These are phyloP conservation scores for Kryphioiulus occultus DNA, from an alignment of 2,888 invertebrate species.

Conservation along the genomic window DNA sequence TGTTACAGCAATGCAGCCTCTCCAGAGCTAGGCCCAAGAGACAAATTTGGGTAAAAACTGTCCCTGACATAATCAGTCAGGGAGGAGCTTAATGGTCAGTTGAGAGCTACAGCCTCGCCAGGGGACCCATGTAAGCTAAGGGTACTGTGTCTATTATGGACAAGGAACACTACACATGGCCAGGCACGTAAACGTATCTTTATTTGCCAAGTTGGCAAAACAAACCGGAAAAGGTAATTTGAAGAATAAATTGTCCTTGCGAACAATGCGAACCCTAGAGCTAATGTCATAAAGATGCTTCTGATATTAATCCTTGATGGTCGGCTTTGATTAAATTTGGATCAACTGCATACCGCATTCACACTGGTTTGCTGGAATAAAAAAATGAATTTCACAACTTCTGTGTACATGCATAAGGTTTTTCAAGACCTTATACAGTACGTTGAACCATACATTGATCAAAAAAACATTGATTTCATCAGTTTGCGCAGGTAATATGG, in stretches of 20 bases:
- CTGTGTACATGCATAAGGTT: too few relatives aligned
- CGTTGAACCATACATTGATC: too few relatives aligned
- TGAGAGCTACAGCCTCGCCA: not conserved
- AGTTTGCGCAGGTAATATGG: too few relatives aligned
- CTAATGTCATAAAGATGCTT: not conserved
- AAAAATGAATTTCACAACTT: too few relatives aligned
- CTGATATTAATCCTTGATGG: too few relatives aligned
- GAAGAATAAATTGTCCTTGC: not conserved
- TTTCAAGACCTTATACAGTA: too few relatives aligned
- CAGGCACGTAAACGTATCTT: too few relatives aligned
- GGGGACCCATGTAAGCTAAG: not conserved
- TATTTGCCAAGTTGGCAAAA: not conserved
- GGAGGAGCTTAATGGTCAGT: not conserved
- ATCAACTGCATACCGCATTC: too few relatives aligned
- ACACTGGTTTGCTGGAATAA: too few relatives aligned
- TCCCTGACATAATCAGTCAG: slow-evolving; percentile 20
- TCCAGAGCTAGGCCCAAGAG: not conserved
- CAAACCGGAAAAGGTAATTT: not conserved
- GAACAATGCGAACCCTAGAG: not conserved
- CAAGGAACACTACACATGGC: too few relatives aligned
- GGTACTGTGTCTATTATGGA: not conserved
- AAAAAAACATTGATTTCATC: too few relatives aligned
- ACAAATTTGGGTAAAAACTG: slow-evolving; percentile 15
- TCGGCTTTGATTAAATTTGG: too few relatives aligned
- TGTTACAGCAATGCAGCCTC: not conserved